Evolutionary conservation across 2,888 invertebrate genomes (phyloP), one percentile per base, ranked within the genome.

Genomic region (Yponomeuta malinellus): DNA sequence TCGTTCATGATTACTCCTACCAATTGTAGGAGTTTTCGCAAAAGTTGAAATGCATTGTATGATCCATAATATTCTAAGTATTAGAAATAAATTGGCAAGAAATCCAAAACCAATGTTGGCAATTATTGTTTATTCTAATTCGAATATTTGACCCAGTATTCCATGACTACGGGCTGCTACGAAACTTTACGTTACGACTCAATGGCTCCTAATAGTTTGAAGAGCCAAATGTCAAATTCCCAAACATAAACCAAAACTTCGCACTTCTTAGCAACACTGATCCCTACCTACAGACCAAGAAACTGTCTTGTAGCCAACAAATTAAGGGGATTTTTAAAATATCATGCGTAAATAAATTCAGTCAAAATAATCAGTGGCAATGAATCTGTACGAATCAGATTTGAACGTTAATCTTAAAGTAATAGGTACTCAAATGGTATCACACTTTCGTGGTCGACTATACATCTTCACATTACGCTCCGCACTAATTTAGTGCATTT

Each of bases 361-460:
- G 52, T 59, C 52, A 59, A 15, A 43, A 43, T 43, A 43, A 43
- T 43, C 43, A 43, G 43, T 43, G 43, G 5, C 8, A 43, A 43
- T 43, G 43, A 8, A 43, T 43, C 43, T 43, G 43, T 43, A 8
- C 52, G 1, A 12, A 59, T 59, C 52, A 15, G 52, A 59, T 59
- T 59, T 15, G 5, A 59, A 43, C 43, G 33, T 33, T 33, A 33
- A 33, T 33, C 33, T 52, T 52, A 52, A 52, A 12, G 12, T 52
- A 52, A 12, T 2, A 52, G 4, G 52, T 2, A 52, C 52, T 12
- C 52, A 10, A 52, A 52, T 52, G 52, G 52, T 59, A 59, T 59
- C 52, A 59, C 52, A 59, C 52, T 59, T 59, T 59, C 52, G 52
- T 59, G 52, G 52, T 59, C 52, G 52, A 59, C 52, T 59, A 59